Evolutionary conservation across 2,888 invertebrate genomes (phyloP), one percentile per base, ranked within the genome.

Genomic region (Caenorhabditis drosophilae): DNA sequence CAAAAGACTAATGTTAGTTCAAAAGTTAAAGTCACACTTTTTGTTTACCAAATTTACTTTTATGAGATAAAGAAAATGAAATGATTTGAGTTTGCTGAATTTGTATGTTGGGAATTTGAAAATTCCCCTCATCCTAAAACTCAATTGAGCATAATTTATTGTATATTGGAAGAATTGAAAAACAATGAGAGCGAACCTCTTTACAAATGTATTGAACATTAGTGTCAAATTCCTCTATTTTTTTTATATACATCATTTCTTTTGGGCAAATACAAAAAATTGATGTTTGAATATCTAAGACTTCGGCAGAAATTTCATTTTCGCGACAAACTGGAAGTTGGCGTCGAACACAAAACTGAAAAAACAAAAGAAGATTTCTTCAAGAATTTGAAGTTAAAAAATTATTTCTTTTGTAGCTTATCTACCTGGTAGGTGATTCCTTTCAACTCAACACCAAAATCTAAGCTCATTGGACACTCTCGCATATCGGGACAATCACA

Each of bases 301-400:
- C 58, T n/a, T 64, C 64, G 2, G 61, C 63, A n/a, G 74, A 67
- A 3, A 58, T 53, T 36, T 75, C 59, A 1, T 57, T 56, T 12
- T 50, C 22, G 7, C 16, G n/a, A 38, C 74, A 74, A 11, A 38
- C 41, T 38, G 62, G 59, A 1, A 64, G 22, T 1, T 62, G 26
- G 12, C 67, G 66, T 0, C 57, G 57, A 22, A 41, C 20, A 38
- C 75, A 75, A 53, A 75, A 75, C 75, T 74, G 61, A 20, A 67
- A 67, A 36, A n/a, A n/a, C n/a, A n/a, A n/a, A n/a, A n/a, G n/a
- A n/a, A n/a, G n/a, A n/a, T n/a, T n/a, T n/a, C n/a, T n/a, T n/a
- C n/a, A n/a, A n/a, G n/a, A n/a, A n/a, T n/a, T n/a, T n/a, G n/a
- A n/a, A n/a, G n/a, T n/a, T n/a, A n/a, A n/a, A n/a, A n/a, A n/a